A percentile compares a stretch with the other conserved stretches of the same genome.
These are phyloP conservation scores for Seriola quinqueradiata DNA, from an alignment of 2,113 vertebrate genomes.

Conservation along the genomic window DNA sequence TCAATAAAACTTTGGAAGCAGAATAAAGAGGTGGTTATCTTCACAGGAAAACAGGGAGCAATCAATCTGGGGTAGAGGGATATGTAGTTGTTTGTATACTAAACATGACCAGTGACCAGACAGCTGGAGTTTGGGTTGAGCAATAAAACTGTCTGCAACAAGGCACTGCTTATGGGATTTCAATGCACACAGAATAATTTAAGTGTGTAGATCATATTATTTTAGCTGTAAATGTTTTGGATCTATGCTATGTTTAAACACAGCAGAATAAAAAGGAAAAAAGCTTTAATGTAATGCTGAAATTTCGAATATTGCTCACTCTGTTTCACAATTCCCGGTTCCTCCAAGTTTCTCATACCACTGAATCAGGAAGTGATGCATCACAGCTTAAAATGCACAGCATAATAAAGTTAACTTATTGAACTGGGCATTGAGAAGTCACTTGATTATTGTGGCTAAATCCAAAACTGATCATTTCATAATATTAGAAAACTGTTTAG, in stretches of 20 bases:
- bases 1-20: neutral
- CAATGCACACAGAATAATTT: too few relatives aligned
- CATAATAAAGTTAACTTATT: too few relatives aligned
- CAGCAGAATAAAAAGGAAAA: too few relatives aligned
- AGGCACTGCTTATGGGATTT: neutral
- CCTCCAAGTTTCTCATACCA: neutral
- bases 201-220: neutral
- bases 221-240: neutral
- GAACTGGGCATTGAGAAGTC: too few relatives aligned
- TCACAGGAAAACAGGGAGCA: neutral
- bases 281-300: too few relatives aligned
- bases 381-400: too few relatives aligned
- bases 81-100: neutral
- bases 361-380: too few relatives aligned
- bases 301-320: too few relatives aligned
- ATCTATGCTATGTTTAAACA: too few relatives aligned
- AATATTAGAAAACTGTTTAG: too few relatives aligned
- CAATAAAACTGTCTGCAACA: neutral
- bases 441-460: neutral
- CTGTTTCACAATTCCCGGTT: too few relatives aligned
- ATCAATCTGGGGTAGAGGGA: neutral
- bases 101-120: constrained; percentile 7
- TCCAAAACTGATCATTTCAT: too few relatives aligned
- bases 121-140: neutral
- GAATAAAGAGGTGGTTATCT: neutral